Evolutionary conservation across 2,888 invertebrate species (phyloP), one percentile per base, ranked within the genome.

Genomic region (Sphinx pinastri): DNA sequence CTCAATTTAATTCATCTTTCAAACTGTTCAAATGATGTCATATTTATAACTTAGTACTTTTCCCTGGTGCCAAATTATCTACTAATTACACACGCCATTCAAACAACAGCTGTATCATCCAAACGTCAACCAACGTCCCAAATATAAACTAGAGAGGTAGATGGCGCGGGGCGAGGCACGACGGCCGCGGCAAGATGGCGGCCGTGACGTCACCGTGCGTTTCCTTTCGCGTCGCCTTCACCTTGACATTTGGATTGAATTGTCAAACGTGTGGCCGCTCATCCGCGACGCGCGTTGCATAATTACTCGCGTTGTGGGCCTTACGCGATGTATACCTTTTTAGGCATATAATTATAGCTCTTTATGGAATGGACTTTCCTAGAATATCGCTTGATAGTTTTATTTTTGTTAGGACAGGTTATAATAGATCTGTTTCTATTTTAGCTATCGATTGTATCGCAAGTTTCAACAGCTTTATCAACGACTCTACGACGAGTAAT

Each of bases 181-280:
- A 10, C 16, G 63, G 19, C 47, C 76, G 74, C 77, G 71, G 77
- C 81, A 89, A 89, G 84, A 88, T 90, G 90, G 91, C 90, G 84
- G 86, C 79, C 77, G 82, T 91, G 91, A 93, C 92, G 92, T 92
- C 91, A 92, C 81, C 77, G 82, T 86, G 88, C 88, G 88, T 87
- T 90, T 91, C 92, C 92, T 92, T 92, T 91, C 88, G 84, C 88
- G 84, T 87, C 85, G 88, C 87, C 88, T 88, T 90, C 89, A 88
- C 90, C 93, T 92, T 93, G 92, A 92, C 92, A 92, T 92, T 91
- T 89, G 84, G 86, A 87, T 90, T 89, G 89, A 91, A 89, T 88
- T 88, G 84, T 88, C 82, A 86, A 86, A 87, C 91, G 89, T 88
- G 90, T 89, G 84, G 85, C 81, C 77, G 80, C 81, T 81, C 84